phyloP scores from a whole-genome alignment of 64 coral and sea anemone species.

The Catalaphyllia jardinei region DNA sequence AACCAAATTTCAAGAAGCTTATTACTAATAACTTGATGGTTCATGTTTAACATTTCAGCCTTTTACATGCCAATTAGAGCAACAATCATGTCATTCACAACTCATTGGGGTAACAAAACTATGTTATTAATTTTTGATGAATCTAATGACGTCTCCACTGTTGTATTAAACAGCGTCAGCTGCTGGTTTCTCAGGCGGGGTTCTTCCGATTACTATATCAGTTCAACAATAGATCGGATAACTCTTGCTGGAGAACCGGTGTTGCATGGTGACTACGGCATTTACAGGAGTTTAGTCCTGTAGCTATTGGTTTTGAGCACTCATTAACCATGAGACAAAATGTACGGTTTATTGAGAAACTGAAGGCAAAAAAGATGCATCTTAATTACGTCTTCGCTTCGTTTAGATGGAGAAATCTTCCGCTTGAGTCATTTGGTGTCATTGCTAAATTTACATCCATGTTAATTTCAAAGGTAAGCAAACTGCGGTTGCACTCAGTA shows the following conservation, averaged over 20 bases:
- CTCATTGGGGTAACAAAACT: neutral
- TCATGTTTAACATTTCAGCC: too few species aligned
- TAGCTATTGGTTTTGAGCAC: too few species aligned
- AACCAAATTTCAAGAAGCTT: too few species aligned
- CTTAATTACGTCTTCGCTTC: neutral
- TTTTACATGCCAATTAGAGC: too few species aligned
- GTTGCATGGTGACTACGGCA: neutral
- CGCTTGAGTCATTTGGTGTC: neutral
- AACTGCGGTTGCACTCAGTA: neutral
- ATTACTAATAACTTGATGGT: too few species aligned
- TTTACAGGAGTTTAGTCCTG: too few species aligned
- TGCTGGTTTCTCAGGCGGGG: neutral
- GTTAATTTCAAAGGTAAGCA: neutral
- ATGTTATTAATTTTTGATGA: neutral
- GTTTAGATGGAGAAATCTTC: neutral
- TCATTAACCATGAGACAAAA: too few species aligned
- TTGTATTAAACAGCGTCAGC: neutral
- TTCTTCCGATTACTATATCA: neutral
- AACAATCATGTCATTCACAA: too few species aligned
- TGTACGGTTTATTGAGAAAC: too few species aligned
- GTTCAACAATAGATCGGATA: neutral
- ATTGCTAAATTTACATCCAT: conserved; percentile 2
- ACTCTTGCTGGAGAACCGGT: neutral
- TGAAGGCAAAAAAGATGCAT: too few species aligned
- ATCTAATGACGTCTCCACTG: neutral